These are phyloP conservation scores for Tenebrio molitor DNA, from an alignment of 1,140 invertebrate species.

Conservation along the genomic window DNA sequence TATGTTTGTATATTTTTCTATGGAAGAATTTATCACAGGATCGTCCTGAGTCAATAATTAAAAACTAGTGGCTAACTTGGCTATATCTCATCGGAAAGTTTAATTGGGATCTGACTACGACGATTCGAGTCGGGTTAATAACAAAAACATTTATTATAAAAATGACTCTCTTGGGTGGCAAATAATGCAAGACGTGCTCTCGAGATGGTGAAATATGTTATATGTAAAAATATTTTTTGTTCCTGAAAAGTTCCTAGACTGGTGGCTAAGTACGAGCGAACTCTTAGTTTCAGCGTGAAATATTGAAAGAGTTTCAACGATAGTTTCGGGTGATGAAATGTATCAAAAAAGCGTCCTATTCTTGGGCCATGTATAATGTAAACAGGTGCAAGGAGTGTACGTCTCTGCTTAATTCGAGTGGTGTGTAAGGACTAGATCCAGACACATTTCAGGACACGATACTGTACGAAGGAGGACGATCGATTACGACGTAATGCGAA, in stretches of 20 bases:
- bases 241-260: conserved; percentile 35
- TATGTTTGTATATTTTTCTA: neutral
- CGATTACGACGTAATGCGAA: conserved; percentile 58
- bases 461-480: conserved; percentile 57
- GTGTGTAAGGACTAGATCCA: conserved; percentile 55
- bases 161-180: conserved; percentile 7
- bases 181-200: neutral
- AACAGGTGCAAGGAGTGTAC: conserved; percentile 32
- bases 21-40: conserved; percentile 25
- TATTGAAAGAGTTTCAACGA: conserved; percentile 26
- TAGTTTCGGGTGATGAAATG: conserved; percentile 22
- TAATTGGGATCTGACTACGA: conserved; percentile 13
- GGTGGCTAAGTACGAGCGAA: conserved; percentile 1
- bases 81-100: conserved; percentile 16
- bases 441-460: conserved; percentile 57
- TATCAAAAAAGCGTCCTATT: conserved; percentile 19
- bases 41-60: conserved; percentile 16
- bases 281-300: conserved; percentile 2
- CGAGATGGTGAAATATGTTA: neutral
- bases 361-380: conserved; percentile 13
- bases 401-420: conserved; percentile 54
- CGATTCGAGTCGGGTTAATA: conserved; percentile 1
- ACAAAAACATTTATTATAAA: conserved; percentile 41
- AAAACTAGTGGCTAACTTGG: conserved; percentile 4
- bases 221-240: conserved; percentile 20